A percentile compares a stretch with the other conserved stretches of the same genome.
Evolutionary conservation across 2,888 invertebrate species (phyloP).

Genomic region (Lepeophtheirus nordmannii): DNA sequence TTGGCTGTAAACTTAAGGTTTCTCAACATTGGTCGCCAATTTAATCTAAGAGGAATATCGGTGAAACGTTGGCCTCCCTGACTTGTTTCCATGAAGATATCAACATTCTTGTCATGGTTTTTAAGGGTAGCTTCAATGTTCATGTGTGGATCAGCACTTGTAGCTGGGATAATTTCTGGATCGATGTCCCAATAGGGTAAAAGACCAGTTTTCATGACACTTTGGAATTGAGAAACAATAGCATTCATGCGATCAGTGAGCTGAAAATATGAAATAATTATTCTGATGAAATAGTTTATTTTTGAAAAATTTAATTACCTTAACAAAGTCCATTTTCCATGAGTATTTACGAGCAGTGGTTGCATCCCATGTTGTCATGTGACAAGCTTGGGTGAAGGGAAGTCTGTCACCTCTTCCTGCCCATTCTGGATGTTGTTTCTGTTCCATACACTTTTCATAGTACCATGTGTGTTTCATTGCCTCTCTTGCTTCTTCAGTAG

Average conservation of each 20-base stretch:
- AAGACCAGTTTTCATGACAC: constrained; percentile 34
- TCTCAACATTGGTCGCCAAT: constrained; percentile 17
- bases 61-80: constrained; percentile 18
- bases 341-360: constrained; percentile 23
- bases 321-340: constrained; percentile 21
- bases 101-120: constrained; percentile 12
- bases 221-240: constrained; percentile 93
- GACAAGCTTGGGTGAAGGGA: constrained; percentile 19
- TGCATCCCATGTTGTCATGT: constrained; percentile 22
- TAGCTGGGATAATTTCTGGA: constrained; percentile 7
- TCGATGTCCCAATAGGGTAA: constrained; percentile 22
- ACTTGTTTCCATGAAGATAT: constrained; percentile 18
- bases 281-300: not conserved
- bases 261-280: constrained; percentile 34
- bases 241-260: constrained; percentile 81
- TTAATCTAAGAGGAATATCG: constrained; percentile 16
- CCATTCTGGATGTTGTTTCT: constrained; percentile 11
- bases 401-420: not conserved
- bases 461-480: constrained; percentile 14
- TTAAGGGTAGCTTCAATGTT: constrained; percentile 17
- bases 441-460: constrained; percentile 23
- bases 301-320: not conserved
- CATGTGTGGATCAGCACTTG: constrained; percentile 4
- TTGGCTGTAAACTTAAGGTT: constrained; percentile 18
- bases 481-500: constrained; percentile 17